Evolutionary conservation across 2,888 invertebrate species (phyloP), one percentile per base, ranked within the genome.

Genomic region (Piscicola geometra): DNA sequence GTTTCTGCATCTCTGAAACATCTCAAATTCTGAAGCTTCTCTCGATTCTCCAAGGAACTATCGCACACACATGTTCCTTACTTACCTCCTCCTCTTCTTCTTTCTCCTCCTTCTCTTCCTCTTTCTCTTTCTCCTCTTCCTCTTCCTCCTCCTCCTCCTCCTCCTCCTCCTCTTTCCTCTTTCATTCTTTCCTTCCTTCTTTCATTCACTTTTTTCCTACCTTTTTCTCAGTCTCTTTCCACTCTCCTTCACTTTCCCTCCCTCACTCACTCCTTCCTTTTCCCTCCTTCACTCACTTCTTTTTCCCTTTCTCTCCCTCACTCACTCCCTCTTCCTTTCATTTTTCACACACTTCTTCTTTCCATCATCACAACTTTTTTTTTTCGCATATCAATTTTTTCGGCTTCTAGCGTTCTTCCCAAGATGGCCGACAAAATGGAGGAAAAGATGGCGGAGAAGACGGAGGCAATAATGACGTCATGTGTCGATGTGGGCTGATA

Each of bases 141-240:
- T n/a, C 64, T 9, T 64, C 64, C n/a, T 64, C 64, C 25, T 64
- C 30, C 9, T 64, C 64, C n/a, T 64, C 64, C 64, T 64, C 64
- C 64, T 64, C 64, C n/a, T 64, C 64, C n/a, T 64, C 64, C n/a
- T 64, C 64, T 21, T 30, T 21, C 64, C n/a, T n/a, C 64, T 64
- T n/a, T 50, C 64, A 5, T 64, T n/a, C n/a, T 64, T n/a, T 9
- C n/a, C 64, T 28, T 64, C 64, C 30, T 30, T 21, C 64, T 64
- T n/a, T n/a, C n/a, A n/a, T n/a, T n/a, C n/a, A n/a, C 52, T n/a
- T 50, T n/a, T 50, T n/a, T n/a, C n/a, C 52, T 18, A 18, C 64
- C n/a, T 64, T n/a, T 9, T 64, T 21, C 30, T 30, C 30, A 5
- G n/a, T n/a, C 64, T 64, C 64, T 21, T n/a, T n/a, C 30, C n/a